Percentiles rank a stretch among this genome's conserved stretches.
Evolutionary conservation across 2,888 invertebrate species (phyloP).

Genomic region (Dioctria linearis): DNA sequence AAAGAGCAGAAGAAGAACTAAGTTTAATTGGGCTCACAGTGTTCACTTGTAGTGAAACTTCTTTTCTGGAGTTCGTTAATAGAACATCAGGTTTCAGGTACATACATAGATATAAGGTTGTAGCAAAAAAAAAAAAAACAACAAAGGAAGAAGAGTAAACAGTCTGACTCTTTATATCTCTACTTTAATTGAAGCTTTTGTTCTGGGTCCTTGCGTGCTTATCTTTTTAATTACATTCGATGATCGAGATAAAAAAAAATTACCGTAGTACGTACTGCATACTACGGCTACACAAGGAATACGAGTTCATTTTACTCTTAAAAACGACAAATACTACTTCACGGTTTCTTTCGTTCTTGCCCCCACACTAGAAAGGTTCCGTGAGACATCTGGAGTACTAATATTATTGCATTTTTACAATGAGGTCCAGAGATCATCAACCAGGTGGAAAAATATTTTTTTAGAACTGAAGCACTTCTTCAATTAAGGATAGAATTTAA

Average conservation of each 20-base stretch:
- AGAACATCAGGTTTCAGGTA: background rate
- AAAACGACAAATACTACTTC: slow-evolving; percentile 6
- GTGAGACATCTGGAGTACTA: slow-evolving; percentile 4
- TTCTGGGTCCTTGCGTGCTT: slow-evolving; percentile 40
- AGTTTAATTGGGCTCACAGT: slow-evolving; percentile 31
- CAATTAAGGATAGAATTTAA: background rate
- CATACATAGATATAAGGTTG: background rate
- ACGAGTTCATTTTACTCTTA: background rate
- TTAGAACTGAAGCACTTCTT: background rate
- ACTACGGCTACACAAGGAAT: background rate
- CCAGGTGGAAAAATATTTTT: slow-evolving; percentile 13
- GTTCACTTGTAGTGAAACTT: slow-evolving; percentile 14
- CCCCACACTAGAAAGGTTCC: background rate
- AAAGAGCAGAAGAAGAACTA: background rate
- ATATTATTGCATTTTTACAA: background rate
- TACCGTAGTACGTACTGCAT: background rate
- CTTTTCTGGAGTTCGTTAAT: slow-evolving; percentile 19
- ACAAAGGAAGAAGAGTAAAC: background rate
- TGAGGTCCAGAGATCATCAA: background rate
- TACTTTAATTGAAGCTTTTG: slow-evolving; percentile 43
- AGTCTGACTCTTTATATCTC: slow-evolving; percentile 7
- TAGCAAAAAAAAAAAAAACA: background rate
- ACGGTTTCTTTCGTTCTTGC: background rate
- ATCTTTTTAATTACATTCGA: slow-evolving; percentile 47
- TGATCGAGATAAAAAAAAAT: slow-evolving; percentile 24